Evolutionary conservation across 2,113 vertebrate genomes (phyloP).

Genomic region (Prionailurus viverrinus): DNA sequence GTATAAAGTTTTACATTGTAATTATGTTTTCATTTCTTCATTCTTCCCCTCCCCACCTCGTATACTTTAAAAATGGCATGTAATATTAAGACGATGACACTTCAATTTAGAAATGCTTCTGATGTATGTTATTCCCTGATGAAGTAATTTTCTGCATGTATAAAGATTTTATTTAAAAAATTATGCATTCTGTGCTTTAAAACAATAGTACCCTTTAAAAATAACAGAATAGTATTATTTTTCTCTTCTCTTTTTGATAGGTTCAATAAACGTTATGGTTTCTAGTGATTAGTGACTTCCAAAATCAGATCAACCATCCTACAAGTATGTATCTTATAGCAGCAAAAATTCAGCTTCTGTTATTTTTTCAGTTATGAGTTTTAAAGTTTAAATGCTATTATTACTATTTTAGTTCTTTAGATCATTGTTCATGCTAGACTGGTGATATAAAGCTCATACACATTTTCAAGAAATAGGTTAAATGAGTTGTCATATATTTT

Average conservation of each 20-base stretch:
- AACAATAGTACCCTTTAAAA: constrained; percentile 31
- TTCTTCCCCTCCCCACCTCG: not conserved
- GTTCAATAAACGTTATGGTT: not conserved
- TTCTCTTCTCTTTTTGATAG: constrained; percentile 8
- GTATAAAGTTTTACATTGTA: not conserved
- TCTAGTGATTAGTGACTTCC: not conserved
- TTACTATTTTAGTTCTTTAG: constrained; percentile 17
- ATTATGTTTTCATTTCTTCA: constrained; percentile 21
- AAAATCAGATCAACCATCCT: constrained; percentile 39
- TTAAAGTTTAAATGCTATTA: constrained; percentile 14
- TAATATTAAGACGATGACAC: not conserved
- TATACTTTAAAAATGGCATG: constrained; percentile 53
- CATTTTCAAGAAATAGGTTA: constrained; percentile 38
- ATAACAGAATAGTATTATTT: constrained; percentile 11
- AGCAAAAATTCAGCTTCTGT: not conserved
- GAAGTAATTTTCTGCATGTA: constrained; percentile 40
- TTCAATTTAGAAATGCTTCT: constrained; percentile 58
- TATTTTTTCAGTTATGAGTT: not conserved
- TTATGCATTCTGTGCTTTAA: not conserved
- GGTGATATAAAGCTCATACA: not conserved
- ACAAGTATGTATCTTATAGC: not conserved
- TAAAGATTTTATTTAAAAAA: constrained; percentile 44
- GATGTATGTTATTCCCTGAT: not conserved
- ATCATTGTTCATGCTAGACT: not conserved
- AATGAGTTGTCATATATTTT: not conserved